Evolutionary conservation across 2,113 vertebrate species (phyloP), one percentile per base, ranked within the genome.

Genomic region (Podarcis raffonei): DNA sequence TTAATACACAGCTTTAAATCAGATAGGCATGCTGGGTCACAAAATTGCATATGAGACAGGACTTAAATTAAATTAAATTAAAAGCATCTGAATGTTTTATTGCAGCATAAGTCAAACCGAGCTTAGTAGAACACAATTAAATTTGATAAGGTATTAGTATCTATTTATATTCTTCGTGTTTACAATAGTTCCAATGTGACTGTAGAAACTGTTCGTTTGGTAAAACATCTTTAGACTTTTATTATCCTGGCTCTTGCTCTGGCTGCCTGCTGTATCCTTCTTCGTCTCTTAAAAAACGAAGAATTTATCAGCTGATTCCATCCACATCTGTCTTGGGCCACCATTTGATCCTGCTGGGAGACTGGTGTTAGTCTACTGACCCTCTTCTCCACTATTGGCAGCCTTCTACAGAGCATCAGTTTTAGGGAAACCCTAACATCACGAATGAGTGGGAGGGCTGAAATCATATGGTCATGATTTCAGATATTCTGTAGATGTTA

Each of bases 181-280:
- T 77, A 48, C 48, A 16, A 5, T 0, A 3, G 37, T 30, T 39
- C 27, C 86, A 76, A 20, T 0, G 69, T 89, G 0, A 12, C 79
- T 76, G 48, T 0, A 0, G 71, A 0, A 0, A 6, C 6, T 80
- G 0, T 1, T 62, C 37, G 25, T 25, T 87, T 88, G 5, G 32
- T 5, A 6, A 1, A 32, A 83, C 11, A 22, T 84, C 27, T 66
- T 83, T 48, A 37, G 57, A 23, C 8, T 48, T 39, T 84, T 42
- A 72, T 5, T 90, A 3, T 42, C 8, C 2, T 85, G 5, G 37
- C 12, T 84, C 5, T 83, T 7, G 2, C 6, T 18, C 83, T 83
- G 30, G 39, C 35, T 66, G 91, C 65, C 35, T 35, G 11, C 83
- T 68, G 37, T 30, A n/a, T 71, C 32, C 76, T 80, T 71, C n/a